These are phyloP conservation scores for Macroglossus sobrinus DNA, from an alignment of 2,113 vertebrate genomes.

Conservation along the genomic window DNA sequence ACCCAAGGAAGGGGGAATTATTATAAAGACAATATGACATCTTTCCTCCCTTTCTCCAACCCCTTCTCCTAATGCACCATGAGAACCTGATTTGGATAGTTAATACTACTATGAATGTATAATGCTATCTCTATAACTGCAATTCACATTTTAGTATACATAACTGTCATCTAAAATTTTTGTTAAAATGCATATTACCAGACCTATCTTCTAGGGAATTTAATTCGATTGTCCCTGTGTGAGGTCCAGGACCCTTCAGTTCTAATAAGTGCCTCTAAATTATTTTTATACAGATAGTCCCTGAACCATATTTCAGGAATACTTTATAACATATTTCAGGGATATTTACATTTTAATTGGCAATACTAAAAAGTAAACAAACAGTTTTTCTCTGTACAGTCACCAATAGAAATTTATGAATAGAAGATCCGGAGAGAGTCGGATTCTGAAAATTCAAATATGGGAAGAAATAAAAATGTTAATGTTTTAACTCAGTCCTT, in stretches of 20 bases:
- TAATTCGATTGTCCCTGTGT: background rate
- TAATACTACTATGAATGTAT: background rate
- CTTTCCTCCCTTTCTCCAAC: background rate
- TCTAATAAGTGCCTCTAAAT: background rate
- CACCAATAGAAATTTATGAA: background rate
- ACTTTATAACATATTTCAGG: background rate
- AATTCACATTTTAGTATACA: background rate
- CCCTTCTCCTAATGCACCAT: background rate
- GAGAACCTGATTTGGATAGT: background rate
- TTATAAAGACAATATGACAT: background rate
- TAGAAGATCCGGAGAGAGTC: background rate
- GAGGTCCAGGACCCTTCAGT: background rate
- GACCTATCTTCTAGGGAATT: background rate
- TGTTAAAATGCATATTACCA: background rate
- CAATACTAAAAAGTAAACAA: background rate
- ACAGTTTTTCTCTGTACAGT: background rate
- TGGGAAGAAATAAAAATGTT: background rate
- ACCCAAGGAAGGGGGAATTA: background rate
- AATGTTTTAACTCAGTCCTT: background rate
- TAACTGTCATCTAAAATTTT: background rate
- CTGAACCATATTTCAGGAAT: background rate
- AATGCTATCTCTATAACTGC: background rate
- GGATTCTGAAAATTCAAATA: background rate
- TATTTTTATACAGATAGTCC: background rate
- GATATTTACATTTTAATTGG: slow-evolving; percentile 33